phyloP scores from a whole-genome alignment of 1,140 invertebrate genomes.

The Halotydeus destructor region DNA sequence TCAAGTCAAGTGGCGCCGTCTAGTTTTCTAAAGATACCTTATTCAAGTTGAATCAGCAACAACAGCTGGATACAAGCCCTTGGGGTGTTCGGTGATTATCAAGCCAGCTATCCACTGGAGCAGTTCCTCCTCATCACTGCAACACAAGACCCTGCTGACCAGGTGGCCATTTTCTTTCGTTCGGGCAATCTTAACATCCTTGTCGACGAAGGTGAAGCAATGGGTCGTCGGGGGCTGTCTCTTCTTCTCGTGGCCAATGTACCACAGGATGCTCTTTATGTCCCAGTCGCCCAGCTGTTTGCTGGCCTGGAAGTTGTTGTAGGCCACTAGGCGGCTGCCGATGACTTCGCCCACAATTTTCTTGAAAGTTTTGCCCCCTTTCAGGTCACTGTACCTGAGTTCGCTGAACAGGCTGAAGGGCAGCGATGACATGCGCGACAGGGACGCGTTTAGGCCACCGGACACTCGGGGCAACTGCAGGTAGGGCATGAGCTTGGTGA shows the following conservation, averaged over 20 bases:
- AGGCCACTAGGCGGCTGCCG: constrained; percentile 49
- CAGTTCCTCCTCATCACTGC: constrained; percentile 42
- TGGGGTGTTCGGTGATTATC: constrained; percentile 39
- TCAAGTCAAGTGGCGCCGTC: no score
- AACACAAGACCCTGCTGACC: constrained; percentile 49
- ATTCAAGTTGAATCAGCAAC: no score
- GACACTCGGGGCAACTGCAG: not conserved
- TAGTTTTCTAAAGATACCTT: no score
- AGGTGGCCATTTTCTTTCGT: constrained; percentile 39
- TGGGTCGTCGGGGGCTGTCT: constrained; percentile 47
- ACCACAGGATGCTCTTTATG: constrained; percentile 55
- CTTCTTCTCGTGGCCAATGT: constrained; percentile 55
- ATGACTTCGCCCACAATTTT: constrained; percentile 51
- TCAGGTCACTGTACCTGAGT: constrained; percentile 54
- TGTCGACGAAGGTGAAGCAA: constrained; percentile 9
- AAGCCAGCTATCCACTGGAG: constrained; percentile 51
- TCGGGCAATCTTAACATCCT: constrained; percentile 3
- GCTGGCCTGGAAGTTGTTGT: constrained; percentile 48
- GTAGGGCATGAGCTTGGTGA: constrained; percentile 26
- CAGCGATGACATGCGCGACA: constrained; percentile 25
- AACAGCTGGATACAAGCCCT: constrained; percentile 20
- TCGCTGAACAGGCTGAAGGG: constrained; percentile 40
- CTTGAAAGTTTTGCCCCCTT: constrained; percentile 49
- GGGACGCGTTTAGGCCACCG: constrained; percentile 22
- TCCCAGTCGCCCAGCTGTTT: constrained; percentile 41